Conservation (phyloP, 2,888 invertebrate genomes). For the Campoletis raptor region DNA sequence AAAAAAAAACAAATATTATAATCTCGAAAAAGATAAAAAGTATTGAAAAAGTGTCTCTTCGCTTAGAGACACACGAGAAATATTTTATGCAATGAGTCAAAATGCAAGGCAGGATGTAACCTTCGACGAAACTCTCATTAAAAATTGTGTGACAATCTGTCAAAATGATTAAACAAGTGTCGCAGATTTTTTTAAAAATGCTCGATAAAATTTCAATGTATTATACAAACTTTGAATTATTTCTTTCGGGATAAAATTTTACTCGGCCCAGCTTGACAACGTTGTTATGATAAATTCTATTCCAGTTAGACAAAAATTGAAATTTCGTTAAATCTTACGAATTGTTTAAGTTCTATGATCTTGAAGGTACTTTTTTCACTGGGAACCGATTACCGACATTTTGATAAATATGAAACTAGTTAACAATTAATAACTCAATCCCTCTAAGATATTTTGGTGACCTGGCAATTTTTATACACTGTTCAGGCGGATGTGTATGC, state of each 20-base stretch:
- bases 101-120: background rate
- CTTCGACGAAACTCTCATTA: background rate
- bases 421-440: background rate
- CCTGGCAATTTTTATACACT: slow-evolving; percentile 33
- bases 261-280: background rate
- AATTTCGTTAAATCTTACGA: background rate
- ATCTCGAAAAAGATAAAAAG: too few relatives aligned
- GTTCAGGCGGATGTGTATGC: slow-evolving; percentile 16
- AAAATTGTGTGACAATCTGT: background rate
- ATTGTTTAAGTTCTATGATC: background rate
- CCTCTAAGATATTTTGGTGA: slow-evolving; percentile 5
- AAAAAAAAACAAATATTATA: slow-evolving; percentile 1
- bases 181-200: background rate
- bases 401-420: background rate
- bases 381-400: background rate
- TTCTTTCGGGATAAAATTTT: background rate
- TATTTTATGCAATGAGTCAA: background rate
- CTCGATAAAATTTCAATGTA: background rate
- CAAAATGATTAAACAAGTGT: too few relatives aligned
- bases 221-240: background rate
- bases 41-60: background rate
- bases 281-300: background rate
- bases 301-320: background rate
- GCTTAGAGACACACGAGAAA: background rate
- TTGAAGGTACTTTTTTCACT: background rate